These are phyloP conservation scores for Polypedilum vanderplanki DNA, from an alignment of 1,140 invertebrate genomes.

Conservation along the genomic window DNA sequence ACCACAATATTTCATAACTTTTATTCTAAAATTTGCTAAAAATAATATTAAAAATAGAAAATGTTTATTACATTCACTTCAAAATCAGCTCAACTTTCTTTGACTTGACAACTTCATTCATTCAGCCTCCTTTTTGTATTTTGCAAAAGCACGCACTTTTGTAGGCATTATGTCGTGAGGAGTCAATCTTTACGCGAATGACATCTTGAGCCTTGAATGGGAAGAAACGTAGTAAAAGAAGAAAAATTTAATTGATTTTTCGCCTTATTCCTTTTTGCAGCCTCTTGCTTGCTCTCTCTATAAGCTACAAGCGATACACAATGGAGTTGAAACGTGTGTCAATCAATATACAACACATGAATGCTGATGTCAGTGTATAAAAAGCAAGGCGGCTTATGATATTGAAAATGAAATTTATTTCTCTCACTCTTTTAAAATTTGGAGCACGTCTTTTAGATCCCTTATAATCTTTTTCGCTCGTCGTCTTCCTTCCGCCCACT, in stretches of 20 bases:
- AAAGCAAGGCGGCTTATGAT: neutral
- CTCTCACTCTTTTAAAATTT: neutral
- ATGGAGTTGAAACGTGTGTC: constrained; percentile 16
- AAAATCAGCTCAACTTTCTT: no score
- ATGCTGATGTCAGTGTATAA: constrained; percentile 11
- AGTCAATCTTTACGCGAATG: neutral
- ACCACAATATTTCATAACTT: no score
- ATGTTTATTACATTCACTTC: no score
- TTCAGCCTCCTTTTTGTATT: no score
- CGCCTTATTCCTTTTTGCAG: neutral
- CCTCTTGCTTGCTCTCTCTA: neutral
- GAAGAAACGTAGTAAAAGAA: neutral
- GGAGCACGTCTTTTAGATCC: neutral
- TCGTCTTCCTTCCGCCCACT: neutral
- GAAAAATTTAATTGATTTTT: constrained; percentile 14
- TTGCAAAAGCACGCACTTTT: no score
- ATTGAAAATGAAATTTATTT: neutral
- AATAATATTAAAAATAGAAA: no score
- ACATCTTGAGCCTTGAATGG: neutral
- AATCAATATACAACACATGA: constrained; percentile 13
- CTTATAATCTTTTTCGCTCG: constrained; percentile 3
- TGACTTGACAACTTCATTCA: no score
- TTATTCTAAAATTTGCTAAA: no score
- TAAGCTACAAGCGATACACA: neutral
- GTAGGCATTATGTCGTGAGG: neutral